Base-by-base conservation (phyloP, 53 echinoderm and acorn worm species). In the Astropecten irregularis region DNA sequence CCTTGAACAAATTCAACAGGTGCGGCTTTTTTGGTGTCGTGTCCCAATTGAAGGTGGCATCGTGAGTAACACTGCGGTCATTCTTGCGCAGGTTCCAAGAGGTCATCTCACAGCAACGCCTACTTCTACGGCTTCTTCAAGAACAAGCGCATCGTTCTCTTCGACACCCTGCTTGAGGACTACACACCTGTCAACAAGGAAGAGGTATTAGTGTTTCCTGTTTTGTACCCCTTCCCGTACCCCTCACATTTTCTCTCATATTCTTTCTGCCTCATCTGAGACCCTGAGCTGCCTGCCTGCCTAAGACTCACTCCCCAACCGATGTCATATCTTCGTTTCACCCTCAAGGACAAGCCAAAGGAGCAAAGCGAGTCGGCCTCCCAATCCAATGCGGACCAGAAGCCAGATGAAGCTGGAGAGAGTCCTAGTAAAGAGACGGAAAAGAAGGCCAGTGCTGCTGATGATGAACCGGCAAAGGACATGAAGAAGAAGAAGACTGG, bases 71-170 rank as follows among this genome's bases (percentile, higher is more conserved):
- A n/a, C n/a, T n/a, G n/a, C n/a, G n/a, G n/a, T n/a, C n/a, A n/a
- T n/a, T n/a, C n/a, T n/a, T n/a, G n/a, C n/a, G n/a, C 48, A 97
- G 99, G 99, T n/a, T 99, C 99, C 47, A 94, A 94, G 85, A 71
- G 99, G 19, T 99, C 99, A 1, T 99, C 99, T 5, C 99, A 99
- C 71, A 99, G 99, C 88, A 99, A 99, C 79, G 99, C 99, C 16
- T 99, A 99, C 54, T 99, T 99, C 76, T 99, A 99, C 52, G 99
- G 99, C 23, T 99, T 99, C 90, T 99, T 87, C 86, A 99, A 99
- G 69, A 99, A 84, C 84, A 99, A 99, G 69, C 89, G 99, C 36
- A 99, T 99, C 23, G 99, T 99, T 10, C 84, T 99, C 33, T 99
- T 99, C 59, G 99, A 99, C 67, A 99, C 99, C 0, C 84, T 99